Base-by-base conservation (phyloP, 2,888 invertebrate species). In the Argyresthia albistria region DNA sequence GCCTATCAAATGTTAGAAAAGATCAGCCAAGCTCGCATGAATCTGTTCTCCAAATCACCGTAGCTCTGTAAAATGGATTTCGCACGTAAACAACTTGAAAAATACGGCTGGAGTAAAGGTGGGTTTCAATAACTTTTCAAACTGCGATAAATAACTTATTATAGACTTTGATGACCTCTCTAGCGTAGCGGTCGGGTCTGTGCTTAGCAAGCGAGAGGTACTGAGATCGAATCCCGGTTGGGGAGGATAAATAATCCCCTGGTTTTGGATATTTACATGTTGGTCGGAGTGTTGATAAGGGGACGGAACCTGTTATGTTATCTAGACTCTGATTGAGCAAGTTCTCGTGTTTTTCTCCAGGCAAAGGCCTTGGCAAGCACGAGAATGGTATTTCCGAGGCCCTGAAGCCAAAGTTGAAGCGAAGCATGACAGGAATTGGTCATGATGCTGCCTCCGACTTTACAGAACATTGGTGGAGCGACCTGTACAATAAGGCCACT, bases 381-480 rank as follows among this genome's bases (percentile, higher is more conserved):
- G 94, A 93, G 69, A 89, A 90, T 72, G 97, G 97, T 7, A 95
- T 96, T 54, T 83, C 90, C 0, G 88, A 92, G 57, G 91, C 97
- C 0, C 65, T 97, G 0, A 95, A 93, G 71, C 93, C 95, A 0
- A 93, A 91, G 67, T 67, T 95, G 8, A 97, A 97, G 72, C 92
- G 94, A 55, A 95, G 97, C 65, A 92, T 88, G 10, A 74, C 90
- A 0, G 96, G 96, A 0, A 70, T 97, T 16, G 97, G 97, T 0
- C 93, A 94, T 60, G 91, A 94, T 69, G 82, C 89, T 2, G 91
- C 92, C 0, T 90, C 92, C 8, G 92, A 93, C 63, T 95, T 93
- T 65, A 93, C 92, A 0, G 92, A 93, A 59, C 93, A 95, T 61
- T 97, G 96, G 96, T 96, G 95, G 95, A 93, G 93, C 57, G 89